Conservation (phyloP, 2,797 vertebrate species). For the Ciconia nigra region DNA sequence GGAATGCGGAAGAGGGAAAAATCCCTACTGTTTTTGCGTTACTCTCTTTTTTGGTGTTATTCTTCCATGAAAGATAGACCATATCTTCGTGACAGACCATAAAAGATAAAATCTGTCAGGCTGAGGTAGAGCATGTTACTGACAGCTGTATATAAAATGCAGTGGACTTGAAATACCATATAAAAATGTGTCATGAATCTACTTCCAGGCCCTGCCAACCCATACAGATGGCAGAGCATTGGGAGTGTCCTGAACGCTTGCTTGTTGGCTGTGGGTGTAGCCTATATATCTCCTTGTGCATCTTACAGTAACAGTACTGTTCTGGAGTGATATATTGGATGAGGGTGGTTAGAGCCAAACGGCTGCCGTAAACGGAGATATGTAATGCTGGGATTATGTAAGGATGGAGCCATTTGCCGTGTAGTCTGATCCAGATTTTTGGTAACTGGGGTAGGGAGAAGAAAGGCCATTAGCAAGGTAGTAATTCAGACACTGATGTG, state of each 20-base stretch:
- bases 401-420: not conserved
- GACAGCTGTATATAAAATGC: not conserved
- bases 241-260: not conserved
- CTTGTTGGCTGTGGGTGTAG: not conserved
- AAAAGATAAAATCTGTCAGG: not conserved
- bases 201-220: not conserved
- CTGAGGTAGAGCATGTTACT: not conserved
- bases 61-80: not conserved
- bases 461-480: not conserved
- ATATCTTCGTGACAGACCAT: not conserved
- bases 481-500: fast-evolving
- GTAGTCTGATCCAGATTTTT: not conserved
- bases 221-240: not conserved
- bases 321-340: not conserved
- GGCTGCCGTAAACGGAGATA: not conserved
- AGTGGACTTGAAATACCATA: not conserved
- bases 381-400: not conserved
- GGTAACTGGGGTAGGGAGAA: not conserved
- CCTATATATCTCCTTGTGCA: not conserved
- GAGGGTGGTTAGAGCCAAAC: not conserved
- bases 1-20: not conserved
- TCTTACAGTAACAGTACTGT: not conserved
- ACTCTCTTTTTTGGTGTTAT: not conserved
- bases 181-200: not conserved
- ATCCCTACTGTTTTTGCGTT: not conserved